These are phyloP conservation scores for Connochaetes taurinus DNA, from an alignment of 2,113 vertebrate genomes.

Conservation along the genomic window DNA sequence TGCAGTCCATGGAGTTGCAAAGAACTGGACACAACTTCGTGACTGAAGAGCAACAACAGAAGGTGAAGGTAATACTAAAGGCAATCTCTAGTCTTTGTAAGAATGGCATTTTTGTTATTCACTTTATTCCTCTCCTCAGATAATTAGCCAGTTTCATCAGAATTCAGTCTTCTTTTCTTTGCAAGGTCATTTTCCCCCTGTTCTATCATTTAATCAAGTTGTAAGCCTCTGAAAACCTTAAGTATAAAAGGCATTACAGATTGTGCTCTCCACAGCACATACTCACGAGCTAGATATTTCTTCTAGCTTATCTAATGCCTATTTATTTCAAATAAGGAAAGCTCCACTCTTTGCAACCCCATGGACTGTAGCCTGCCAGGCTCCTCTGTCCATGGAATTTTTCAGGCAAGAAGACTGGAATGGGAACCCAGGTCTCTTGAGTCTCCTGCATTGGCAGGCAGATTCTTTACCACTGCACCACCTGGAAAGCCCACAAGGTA, in stretches of 20 bases:
- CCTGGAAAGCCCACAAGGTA: neutral
- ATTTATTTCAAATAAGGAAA: neutral
- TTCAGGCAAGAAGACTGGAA: neutral
- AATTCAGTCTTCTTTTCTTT: neutral
- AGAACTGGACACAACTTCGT: neutral
- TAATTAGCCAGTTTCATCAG: neutral
- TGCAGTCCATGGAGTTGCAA: neutral
- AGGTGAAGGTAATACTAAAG: neutral
- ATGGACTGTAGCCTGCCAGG: neutral
- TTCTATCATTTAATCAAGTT: neutral
- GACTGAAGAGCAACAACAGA: neutral
- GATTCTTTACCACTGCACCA: neutral
- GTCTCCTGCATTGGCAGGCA: neutral
- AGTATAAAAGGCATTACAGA: neutral
- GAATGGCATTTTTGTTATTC: neutral
- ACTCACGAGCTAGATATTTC: neutral
- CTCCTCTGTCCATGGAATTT: neutral
- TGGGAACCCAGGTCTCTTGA: neutral
- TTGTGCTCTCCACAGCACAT: neutral
- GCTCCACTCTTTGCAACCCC: neutral
- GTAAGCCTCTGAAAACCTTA: neutral
- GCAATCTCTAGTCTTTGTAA: neutral
- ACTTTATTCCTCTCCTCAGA: neutral
- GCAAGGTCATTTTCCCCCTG: neutral
- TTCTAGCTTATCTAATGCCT: neutral